phyloP scores from a whole-genome alignment of 1,140 invertebrate species.

The Brachystomella parvula region DNA sequence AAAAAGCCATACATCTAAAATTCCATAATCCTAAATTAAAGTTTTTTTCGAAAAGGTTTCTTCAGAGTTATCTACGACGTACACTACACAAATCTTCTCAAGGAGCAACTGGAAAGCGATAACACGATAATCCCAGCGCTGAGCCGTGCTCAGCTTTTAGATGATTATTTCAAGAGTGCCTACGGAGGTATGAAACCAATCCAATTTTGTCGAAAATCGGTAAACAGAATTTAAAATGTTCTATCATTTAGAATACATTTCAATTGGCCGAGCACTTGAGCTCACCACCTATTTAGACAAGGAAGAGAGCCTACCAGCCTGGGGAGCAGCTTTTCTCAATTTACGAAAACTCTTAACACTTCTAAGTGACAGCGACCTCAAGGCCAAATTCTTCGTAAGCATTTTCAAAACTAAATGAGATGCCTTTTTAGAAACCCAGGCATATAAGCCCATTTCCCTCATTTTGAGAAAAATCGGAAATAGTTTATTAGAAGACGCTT shows the following conservation, averaged over 20 bases:
- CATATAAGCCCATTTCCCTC: no score
- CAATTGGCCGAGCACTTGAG: neutral
- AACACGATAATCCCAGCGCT: conserved; percentile 16
- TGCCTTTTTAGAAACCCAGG: no score
- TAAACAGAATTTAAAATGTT: neutral
- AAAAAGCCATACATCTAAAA: no score
- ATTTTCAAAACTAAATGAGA: neutral
- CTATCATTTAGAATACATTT: neutral
- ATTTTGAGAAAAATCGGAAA: no score
- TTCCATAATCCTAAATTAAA: neutral
- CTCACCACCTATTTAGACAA: conserved; percentile 2
- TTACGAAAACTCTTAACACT: neutral
- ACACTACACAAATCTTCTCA: neutral
- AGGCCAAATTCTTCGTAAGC: neutral
- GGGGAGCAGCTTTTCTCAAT: neutral
- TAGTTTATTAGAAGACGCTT: no score
- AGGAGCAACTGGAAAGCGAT: conserved; percentile 16
- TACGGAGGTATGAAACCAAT: conserved; percentile 3
- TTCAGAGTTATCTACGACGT: conserved; percentile 20
- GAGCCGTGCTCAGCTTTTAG: conserved; percentile 25
- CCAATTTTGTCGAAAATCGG: neutral
- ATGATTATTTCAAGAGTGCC: conserved; percentile 30
- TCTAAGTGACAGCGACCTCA: neutral
- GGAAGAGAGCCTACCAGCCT: neutral
- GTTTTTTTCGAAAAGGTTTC: neutral